These are phyloP conservation scores for Nylanderia fulva DNA, from an alignment of 1,140 invertebrate genomes.

Conservation along the genomic window DNA sequence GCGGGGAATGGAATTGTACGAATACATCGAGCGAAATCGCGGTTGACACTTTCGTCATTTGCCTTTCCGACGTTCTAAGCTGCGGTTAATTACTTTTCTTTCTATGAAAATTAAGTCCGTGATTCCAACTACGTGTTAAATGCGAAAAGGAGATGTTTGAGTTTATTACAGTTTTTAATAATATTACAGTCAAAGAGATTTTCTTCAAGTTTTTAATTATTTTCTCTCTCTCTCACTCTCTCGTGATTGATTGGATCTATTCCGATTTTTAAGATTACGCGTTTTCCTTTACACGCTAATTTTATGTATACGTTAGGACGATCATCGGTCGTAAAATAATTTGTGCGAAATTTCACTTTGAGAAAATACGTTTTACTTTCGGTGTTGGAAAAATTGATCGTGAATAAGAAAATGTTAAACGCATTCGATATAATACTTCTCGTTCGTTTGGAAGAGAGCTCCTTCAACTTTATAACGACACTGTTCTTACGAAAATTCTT, in stretches of 20 bases:
- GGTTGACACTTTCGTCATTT: constrained; percentile 64
- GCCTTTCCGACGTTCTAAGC: background rate
- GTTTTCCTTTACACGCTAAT: background rate
- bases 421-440: background rate
- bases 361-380: background rate
- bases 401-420: constrained; percentile 8
- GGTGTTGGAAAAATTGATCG: background rate
- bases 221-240: too few relatives aligned
- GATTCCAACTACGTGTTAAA: background rate
- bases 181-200: too few relatives aligned
- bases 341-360: background rate
- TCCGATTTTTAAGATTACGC: background rate
- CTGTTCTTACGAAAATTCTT: constrained; percentile 22
- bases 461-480: constrained; percentile 12
- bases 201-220: background rate
- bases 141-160: background rate
- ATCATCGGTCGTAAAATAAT: background rate
- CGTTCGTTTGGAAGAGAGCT: background rate
- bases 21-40: constrained; percentile 33
- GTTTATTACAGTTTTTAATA: too few relatives aligned
- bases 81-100: background rate
- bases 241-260: background rate
- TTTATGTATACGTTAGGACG: background rate
- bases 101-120: background rate
- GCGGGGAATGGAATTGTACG: constrained; percentile 17